Base-by-base conservation (phyloP, 2,888 invertebrate genomes). In the Conus canariensis region DNA sequence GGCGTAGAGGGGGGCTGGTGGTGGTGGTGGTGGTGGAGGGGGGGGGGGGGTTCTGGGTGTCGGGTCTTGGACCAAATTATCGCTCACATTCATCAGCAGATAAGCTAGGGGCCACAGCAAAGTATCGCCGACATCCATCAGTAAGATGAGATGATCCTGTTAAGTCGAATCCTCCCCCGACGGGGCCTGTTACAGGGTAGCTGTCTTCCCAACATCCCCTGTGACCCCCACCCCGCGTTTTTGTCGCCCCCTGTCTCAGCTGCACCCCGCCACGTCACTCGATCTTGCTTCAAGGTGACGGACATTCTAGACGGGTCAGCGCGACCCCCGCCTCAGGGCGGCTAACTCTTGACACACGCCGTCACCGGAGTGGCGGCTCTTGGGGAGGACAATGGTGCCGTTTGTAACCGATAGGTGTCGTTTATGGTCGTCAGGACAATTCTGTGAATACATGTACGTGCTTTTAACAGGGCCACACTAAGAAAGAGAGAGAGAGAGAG, bases 281-380 rank as follows among this genome's bases (percentile, higher is more conserved):
- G 80, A 80, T 80, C 80, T 19, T 45, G 10, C 80, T 80, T 80
- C 80, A 80, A 80, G 80, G 80, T 80, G 80, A 80, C 80, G 80
- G 45, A 80, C 80, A 80, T 80, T 45, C 45, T 45, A 30, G 30
- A 14, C 45, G 80, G 80, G 80, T 80, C 80, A 80, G 80, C 30
- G 80, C 80, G 80, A 80, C 80, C 80, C 45, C 80, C 16, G 30
- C 45, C 45, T 80, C 80, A 80, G 80, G 80, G 45, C 80, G 45
- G 80, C 30, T 80, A 80, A 80, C 80, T 80, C 80, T 80, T 45
- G 80, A 80, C 80, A 80, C 80, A 45, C 45, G 45, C 45, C 45
- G 80, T 45, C 80, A 80, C 80, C 30, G 30, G 80, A 10, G 45
- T 45, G 80, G 80, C 30, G 80, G 80, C 30, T 19, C 45, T 30